These are phyloP conservation scores for Scolopax bukidnonensis DNA, from an alignment of 2,797 vertebrate species.

Conservation along the genomic window DNA sequence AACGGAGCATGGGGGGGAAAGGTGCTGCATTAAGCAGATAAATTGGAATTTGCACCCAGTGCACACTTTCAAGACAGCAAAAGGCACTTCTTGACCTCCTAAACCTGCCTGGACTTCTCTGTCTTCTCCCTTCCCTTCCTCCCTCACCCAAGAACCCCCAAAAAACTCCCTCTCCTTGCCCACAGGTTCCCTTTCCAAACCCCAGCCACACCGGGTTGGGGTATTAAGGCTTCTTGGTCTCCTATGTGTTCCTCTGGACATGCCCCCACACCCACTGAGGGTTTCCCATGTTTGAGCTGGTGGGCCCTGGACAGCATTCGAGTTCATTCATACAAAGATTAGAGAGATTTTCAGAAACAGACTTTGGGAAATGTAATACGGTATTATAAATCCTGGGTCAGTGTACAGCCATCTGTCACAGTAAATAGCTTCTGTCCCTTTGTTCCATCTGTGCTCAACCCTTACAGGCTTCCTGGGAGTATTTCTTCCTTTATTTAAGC, in stretches of 20 bases:
- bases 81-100: not conserved
- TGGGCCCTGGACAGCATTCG: not conserved
- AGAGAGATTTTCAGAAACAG: conserved; percentile 68
- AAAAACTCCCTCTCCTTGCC: not conserved
- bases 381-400: conserved; percentile 61
- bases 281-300: not conserved
- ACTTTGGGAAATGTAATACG: conserved; percentile 62
- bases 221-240: not conserved
- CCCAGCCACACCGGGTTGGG: rapidly evolving
- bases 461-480: not conserved
- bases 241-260: rapidly evolving
- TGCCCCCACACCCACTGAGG: rapidly evolving
- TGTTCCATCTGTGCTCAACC: not conserved
- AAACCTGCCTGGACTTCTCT: not conserved
- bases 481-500: not conserved
- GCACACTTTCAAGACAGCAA: not conserved
- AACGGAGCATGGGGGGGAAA: rapidly evolving
- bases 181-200: not conserved
- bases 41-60: not conserved
- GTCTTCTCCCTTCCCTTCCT: not conserved
- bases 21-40: not conserved
- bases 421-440: conserved; percentile 51
- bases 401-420: conserved; percentile 64
- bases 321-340: conserved; percentile 69
- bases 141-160: not conserved